Percentiles rank a stretch among this genome's conserved stretches.
These are phyloP conservation scores for Thunnus maccoyii DNA, from an alignment of 2,113 vertebrate species.

Conservation along the genomic window DNA sequence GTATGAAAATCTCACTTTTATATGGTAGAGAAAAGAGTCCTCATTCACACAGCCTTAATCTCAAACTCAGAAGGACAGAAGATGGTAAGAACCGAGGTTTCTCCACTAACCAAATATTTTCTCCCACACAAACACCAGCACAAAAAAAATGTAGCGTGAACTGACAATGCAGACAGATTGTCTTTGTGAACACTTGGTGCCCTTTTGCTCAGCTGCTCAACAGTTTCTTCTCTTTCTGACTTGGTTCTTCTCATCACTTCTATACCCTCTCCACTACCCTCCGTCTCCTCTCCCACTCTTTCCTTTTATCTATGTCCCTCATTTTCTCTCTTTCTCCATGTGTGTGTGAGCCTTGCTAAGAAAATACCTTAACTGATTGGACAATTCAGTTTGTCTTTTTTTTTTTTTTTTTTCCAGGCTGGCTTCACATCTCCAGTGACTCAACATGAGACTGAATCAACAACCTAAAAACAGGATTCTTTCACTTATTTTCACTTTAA, in stretches of 20 bases:
- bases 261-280: background rate
- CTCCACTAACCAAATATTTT: background rate
- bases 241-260: background rate
- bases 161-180: background rate
- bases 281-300: background rate
- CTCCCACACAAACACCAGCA: background rate
- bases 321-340: background rate
- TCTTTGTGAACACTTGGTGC: background rate
- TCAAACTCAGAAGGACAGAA: background rate
- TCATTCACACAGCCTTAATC: background rate
- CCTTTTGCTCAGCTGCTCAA: background rate
- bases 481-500: background rate
- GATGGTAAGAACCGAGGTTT: background rate
- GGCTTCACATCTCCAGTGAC: background rate
- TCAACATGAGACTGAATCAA: conserved; percentile 3
- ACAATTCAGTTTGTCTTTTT: background rate
- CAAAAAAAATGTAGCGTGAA: background rate
- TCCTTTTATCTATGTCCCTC: background rate
- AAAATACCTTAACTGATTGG: background rate
- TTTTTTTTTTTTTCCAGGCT: background rate
- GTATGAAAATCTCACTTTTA: background rate
- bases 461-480: background rate
- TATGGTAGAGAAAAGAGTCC: no score
- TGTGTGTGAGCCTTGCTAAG: background rate
- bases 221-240: background rate